Base-by-base conservation (phyloP, 2,888 invertebrate genomes). In the Cybosia mesomella region DNA sequence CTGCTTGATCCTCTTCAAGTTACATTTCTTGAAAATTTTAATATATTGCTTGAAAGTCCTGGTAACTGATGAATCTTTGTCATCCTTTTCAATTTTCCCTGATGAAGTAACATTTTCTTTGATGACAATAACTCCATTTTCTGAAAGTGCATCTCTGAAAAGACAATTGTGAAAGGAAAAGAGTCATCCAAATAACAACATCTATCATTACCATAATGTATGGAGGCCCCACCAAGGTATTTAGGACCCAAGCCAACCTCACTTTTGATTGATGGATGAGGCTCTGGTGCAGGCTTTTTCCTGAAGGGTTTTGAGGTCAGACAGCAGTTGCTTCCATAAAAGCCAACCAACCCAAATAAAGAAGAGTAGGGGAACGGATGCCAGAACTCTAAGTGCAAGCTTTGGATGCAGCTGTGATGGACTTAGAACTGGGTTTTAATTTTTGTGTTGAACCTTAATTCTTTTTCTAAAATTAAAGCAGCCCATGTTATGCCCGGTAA, bases 51-150 rank as follows among this genome's bases (percentile, higher is more conserved):
- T 93, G 11, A 97, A 92, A 0, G 99, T 97, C 77, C 99, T 94
- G 10, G 99, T 99, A 28, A 98, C 97, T 13, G 99, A 99, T 55
- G 99, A 98, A 93, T 99, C 99, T 63, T 95, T 95, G 21, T 96
- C 96, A 91, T 99, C 99, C 53, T 96, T 94, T 85, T 97, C 97
- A 10, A 95, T 88, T 75, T 95, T 95, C 1, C 96, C 96, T 0
- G 96, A 95, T 53, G 97, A 96, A 36, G 98, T 97, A 0, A 98
- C 96, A 95, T 99, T 99, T 94, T 99, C 99, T 91, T 99, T 99
- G 0, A 99, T 95, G 54, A 99, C 95, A 72, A 99, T 97, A n/a
- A 98, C 88, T 9, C 99, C 99, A 86, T 97, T 96, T 62, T 95
- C 89, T 72, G 95, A 94, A 49, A 98, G 89, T 2, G 97, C 96